These are phyloP conservation scores for Xerus inauris DNA, from an alignment of 2,113 vertebrate genomes.

Conservation along the genomic window DNA sequence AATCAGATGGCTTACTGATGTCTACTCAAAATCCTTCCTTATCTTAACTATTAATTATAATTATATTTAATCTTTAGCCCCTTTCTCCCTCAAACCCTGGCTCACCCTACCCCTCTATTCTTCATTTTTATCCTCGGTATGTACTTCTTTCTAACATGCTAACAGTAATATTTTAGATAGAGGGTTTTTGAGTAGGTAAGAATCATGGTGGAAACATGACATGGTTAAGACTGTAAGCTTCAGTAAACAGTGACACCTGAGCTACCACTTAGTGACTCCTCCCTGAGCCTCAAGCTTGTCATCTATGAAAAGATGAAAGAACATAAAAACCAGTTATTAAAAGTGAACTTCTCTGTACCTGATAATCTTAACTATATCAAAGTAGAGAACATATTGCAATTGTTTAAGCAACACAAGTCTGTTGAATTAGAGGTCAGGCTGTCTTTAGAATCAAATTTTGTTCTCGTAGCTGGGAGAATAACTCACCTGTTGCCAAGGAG, in stretches of 20 bases:
- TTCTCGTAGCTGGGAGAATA: constrained; percentile 12
- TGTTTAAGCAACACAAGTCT: constrained; percentile 27
- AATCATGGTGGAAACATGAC: background rate
- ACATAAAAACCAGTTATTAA: background rate
- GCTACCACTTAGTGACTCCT: background rate
- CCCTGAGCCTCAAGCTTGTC: background rate
- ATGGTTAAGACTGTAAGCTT: background rate
- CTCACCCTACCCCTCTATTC: background rate
- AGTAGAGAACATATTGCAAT: constrained; percentile 45
- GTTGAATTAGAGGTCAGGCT: background rate
- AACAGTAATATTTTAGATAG: background rate
- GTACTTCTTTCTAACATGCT: background rate
- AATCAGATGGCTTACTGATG: background rate
- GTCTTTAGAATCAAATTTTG: constrained; percentile 29
- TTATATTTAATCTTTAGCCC: background rate
- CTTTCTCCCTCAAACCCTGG: background rate
- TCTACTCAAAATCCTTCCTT: background rate
- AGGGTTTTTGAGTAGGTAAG: background rate
- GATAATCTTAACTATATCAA: constrained; percentile 9
- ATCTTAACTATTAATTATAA: background rate
- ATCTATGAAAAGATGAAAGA: background rate
- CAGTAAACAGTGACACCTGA: background rate
- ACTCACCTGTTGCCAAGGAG: background rate
- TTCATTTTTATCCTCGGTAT: background rate
- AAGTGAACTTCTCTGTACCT: background rate